Conservation (phyloP, 2,113 vertebrate genomes). For the Phrynosoma blainvillii region DNA sequence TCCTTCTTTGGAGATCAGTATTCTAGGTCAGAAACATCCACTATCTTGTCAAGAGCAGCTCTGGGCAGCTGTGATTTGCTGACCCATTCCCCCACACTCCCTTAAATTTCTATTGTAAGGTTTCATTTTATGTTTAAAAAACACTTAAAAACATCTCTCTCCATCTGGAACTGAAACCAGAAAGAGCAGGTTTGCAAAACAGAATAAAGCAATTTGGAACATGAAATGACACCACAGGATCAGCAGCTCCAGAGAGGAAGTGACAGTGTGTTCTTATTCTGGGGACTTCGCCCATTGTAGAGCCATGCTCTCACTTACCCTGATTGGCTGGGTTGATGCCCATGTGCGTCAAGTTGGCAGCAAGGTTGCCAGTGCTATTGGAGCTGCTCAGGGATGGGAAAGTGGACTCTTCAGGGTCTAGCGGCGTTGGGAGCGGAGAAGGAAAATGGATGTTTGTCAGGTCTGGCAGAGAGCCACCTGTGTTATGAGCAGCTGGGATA, state of each 20-base stretch:
- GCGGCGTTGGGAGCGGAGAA: slow-evolving; percentile 91
- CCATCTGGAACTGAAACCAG: too few species aligned
- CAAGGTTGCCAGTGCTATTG: slow-evolving; percentile 89
- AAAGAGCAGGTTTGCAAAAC: too few species aligned
- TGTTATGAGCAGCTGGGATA: slow-evolving; percentile 91
- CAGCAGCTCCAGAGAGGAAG: rapidly evolving
- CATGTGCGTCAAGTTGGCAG: slow-evolving; percentile 92
- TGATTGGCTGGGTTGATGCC: slow-evolving; percentile 87
- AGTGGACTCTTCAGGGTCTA: slow-evolving; percentile 91
- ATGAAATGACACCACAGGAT: background rate
- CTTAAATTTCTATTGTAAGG: too few species aligned
- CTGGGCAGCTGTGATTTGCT: too few species aligned
- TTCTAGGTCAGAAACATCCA: too few species aligned
- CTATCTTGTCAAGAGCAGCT: too few species aligned
- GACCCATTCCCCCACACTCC: too few species aligned
- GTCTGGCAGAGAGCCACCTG: slow-evolving; percentile 95
- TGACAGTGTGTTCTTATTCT: background rate
- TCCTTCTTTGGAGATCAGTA: too few species aligned
- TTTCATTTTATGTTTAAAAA: too few species aligned
- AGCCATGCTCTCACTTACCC: slow-evolving; percentile 73
- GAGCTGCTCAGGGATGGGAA: slow-evolving; percentile 88
- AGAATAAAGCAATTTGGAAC: too few species aligned
- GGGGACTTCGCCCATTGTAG: too few species aligned
- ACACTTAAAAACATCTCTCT: too few species aligned
- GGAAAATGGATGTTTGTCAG: slow-evolving; percentile 98